Evolutionary conservation across 1,140 invertebrate species (phyloP), one percentile per base, ranked within the genome.

Genomic region (Cherax destructor): DNA sequence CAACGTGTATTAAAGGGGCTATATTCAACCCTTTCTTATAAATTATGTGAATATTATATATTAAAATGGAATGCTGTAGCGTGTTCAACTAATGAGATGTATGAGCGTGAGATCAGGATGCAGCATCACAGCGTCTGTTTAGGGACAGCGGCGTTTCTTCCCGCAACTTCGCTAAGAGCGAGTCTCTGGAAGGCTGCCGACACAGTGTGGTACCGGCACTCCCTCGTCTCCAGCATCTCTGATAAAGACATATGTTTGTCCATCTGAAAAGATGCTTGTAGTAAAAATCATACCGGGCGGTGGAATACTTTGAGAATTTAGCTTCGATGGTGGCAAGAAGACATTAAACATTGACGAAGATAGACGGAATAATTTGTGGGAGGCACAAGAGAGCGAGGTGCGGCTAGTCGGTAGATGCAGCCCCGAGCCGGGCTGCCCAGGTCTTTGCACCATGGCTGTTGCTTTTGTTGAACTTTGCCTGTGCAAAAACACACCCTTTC

Each of bases 381-480:
- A 61, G 30, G 59, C 81, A 69, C n/a, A 69, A 65, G 81, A n/a
- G 81, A 83, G 59, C 13, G 81, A 41, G n/a, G 59, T 3, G 4
- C 11, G 59, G 49, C 56, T 24, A 59, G 81, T 47, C 61, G 80
- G 52, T 16, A 59, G 56, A 16, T 59, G 56, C 56, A 10, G 56
- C 9, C 18, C 10, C 47, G 56, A 5, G 10, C 52, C 47, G 52
- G 76, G 76, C n/a, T 77, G 24, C 13, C 61, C 47, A n/a, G 80
- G 52, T n/a, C 9, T 56, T n/a, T 5, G 56, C 80, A 24, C 52
- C 81, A 47, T 49, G 59, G 81, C 41, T 83, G 81, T 16, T 83
- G 81, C 81, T 83, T 83, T 83, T 83, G 81, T 83, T 83, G 11
- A 69, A 59, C 81, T 83, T 30, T 83, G 61, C 81, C 81, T 83